A percentile compares a stretch with the other conserved stretches of the same genome.
Conservation (phyloP, 1,140 invertebrate genomes). For the Marisa cornuarietis region DNA sequence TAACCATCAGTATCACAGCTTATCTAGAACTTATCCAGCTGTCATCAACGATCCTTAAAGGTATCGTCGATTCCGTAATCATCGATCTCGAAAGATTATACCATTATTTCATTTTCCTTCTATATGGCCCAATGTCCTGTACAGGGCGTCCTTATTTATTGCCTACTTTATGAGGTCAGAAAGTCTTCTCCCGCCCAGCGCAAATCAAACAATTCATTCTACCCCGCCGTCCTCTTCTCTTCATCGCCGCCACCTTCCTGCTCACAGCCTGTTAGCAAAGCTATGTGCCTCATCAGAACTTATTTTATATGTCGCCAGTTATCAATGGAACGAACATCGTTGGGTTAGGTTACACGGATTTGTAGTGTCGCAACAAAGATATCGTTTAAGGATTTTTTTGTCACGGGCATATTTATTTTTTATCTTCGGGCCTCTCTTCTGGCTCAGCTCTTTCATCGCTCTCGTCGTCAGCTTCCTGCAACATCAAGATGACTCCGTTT, state of each 20-base stretch:
- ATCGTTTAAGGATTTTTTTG: neutral
- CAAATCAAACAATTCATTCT: slow-evolving; percentile 1
- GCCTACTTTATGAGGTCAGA: neutral
- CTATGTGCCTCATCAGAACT: neutral
- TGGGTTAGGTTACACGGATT: neutral
- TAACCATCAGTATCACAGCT: neutral
- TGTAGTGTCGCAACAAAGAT: neutral
- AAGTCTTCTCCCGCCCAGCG: neutral
- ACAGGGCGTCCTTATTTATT: neutral
- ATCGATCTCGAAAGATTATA: neutral
- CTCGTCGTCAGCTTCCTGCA: neutral
- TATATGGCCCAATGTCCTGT: neutral
- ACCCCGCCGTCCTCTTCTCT: neutral
- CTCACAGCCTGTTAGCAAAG: neutral
- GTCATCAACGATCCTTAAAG: neutral
- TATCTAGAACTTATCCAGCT: neutral
- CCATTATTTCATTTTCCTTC: neutral
- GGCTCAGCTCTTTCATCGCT: neutral
- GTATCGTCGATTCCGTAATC: neutral
- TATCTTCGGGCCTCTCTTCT: neutral
- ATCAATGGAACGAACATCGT: neutral
- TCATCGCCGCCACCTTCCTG: neutral
- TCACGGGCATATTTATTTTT: neutral
- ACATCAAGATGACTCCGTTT: neutral
- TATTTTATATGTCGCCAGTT: neutral